Base-by-base conservation (phyloP, 2,113 vertebrate genomes). In the Thunnus maccoyii region DNA sequence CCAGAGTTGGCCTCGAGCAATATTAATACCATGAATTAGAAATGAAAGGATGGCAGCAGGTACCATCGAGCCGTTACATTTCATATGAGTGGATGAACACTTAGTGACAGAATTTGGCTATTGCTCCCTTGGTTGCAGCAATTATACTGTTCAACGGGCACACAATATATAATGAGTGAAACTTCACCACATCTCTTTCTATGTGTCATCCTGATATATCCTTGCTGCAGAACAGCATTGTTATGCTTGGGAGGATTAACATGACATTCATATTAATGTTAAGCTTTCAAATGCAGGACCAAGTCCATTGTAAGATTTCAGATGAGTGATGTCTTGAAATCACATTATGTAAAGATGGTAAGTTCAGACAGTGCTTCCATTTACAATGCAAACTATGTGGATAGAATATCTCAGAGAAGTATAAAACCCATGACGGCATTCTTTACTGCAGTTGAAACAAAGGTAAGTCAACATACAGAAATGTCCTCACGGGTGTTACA, bases 21-120 rank as follows among this genome's bases (percentile, higher is more conserved):
- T 88, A 91, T 88, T 84, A 89, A 84, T 85, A 76, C 65, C 72
- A 73, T 81, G 72, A 86, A 91, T 91, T 87, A 88, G 72, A 86
- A 89, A 89, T 86, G 74, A 91, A 90, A 91, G 77, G 69, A 79
- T 78, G 51, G 83, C 82, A 86, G 88, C 72, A 89, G 86, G 86
- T 92, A 86, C 71, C 70, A 67, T 71, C 6, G 70, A 86, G 76
- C 80, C 65, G 15, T 78, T 82, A 89, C 88, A 86, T 84, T 88
- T 86, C 82, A 82, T 84, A 56, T 48, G 79, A 89, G 76, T 83
- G 76, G 78, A 80, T 85, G 85, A 89, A 87, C 78, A 72, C 84
- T 90, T 83, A 84, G 80, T 88, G 86, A 92, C 90, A 91, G 86
- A 72, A 86, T 80, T 76, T 85, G 64, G 76, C 82, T 84, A 78